phyloP scores from a whole-genome alignment of 1,140 invertebrate genomes.

The Hormaphis cornu region DNA sequence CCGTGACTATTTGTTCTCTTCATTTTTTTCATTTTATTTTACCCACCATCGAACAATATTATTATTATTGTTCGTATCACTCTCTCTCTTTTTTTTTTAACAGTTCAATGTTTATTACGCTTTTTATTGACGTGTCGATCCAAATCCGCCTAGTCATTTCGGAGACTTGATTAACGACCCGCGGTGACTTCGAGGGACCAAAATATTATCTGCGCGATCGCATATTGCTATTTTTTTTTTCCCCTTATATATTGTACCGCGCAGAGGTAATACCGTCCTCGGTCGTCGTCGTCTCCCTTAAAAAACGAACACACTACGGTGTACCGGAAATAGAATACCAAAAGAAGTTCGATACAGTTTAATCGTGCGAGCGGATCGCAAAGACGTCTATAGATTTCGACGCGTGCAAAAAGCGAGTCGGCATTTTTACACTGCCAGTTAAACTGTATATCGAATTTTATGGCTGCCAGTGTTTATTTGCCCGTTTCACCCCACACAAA shows the following conservation, averaged over 20 bases:
- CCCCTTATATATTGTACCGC: neutral
- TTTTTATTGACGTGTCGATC: slow-evolving; percentile 11
- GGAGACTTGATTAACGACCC: slow-evolving; percentile 29
- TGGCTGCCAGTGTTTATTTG: slow-evolving; percentile 17
- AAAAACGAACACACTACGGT: too few relatives aligned
- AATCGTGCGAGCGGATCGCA: slow-evolving; percentile 31
- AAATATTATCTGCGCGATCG: neutral
- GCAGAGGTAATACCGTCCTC: too few relatives aligned
- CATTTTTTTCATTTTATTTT: neutral
- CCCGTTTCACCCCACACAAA: too few relatives aligned
- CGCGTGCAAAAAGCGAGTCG: neutral
- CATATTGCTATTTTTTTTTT: too few relatives aligned
- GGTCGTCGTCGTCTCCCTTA: slow-evolving; percentile 1
- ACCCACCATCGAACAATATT: neutral
- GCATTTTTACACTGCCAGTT: slow-evolving; percentile 25
- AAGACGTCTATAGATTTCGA: neutral
- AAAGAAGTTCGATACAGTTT: slow-evolving; percentile 34
- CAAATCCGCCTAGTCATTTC: slow-evolving; percentile 25
- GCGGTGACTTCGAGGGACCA: neutral
- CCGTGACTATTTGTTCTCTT: slow-evolving; percentile 28
- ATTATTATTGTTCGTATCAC: neutral
- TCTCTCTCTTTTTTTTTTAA: slow-evolving; percentile 3
- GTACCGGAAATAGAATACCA: too few relatives aligned
- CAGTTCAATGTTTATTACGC: slow-evolving; percentile 16
- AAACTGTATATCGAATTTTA: slow-evolving; percentile 33